Evolutionary conservation across 92 coral and sea anemone species (phyloP), one percentile per base, ranked within the genome.

Genomic region (Parazoanthus atlanticus): DNA sequence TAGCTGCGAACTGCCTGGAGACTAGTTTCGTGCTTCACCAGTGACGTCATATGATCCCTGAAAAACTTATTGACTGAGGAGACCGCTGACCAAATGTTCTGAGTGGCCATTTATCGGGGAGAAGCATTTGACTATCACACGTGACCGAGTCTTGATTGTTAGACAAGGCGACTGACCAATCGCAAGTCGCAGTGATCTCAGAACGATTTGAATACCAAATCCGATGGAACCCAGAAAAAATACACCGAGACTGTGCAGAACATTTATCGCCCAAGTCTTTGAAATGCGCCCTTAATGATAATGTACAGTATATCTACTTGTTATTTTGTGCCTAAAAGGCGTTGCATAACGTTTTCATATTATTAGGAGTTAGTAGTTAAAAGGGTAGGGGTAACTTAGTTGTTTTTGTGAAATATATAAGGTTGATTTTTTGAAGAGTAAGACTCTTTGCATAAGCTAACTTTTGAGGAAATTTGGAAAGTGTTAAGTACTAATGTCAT

Each of bases 331-430:
- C 78, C 78, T 70, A 3, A 21, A 43, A 84, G 87, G 79, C 67
- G 78, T 84, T 70, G 87, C 19, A 36, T 82, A 38, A 46, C 72
- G 10, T 82, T 83, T 83, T 83, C 87, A 29, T 70, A 40, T 67
- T 40, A 40, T 5, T 70, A 84, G 87, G 41, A 84, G 12, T 17
- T 69, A 16, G 31, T n/a, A 71, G 67, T 66, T 61, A 61, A 16
- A 16, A 34, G 40, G 78, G 47, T 17, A 74, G 46, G 29, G 26
- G 1, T 46, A 46, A 33, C 43, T 32, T 46, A 46, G 8, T 38
- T 19, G 21, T 31, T 13, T 71, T 74, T 74, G 78, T 36, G 33
- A 6, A 21, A n/a, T 26, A 34, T 70, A 38, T 30, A 47, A 28
- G 40, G 58, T 84, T 84, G 46, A 26, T 69, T 71, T 82, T 41